phyloP scores from a whole-genome alignment of 2,888 invertebrate species.

The Hartigia nigra region DNA sequence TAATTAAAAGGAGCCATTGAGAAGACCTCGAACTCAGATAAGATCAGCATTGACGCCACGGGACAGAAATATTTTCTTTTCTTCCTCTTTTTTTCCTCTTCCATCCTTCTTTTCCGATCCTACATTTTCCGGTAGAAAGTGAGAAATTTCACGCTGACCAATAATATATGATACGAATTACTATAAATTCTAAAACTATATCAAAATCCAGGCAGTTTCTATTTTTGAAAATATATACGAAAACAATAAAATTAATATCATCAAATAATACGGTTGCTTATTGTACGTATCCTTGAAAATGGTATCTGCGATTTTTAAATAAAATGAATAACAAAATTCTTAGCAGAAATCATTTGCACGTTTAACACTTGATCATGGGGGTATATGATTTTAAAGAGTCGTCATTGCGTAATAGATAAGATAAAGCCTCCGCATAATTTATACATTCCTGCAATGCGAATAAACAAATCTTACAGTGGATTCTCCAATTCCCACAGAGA shows the following conservation, averaged over 20 bases:
- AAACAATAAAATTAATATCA: neutral
- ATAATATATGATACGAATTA: neutral
- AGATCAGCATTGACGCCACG: slow-evolving; percentile 53
- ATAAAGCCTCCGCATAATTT: slow-evolving; percentile 36
- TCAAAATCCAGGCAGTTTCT: neutral
- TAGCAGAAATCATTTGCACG: neutral
- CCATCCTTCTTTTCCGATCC: neutral
- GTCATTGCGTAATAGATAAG: neutral
- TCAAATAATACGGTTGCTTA: neutral
- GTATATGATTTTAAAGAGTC: neutral
- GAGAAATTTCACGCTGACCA: slow-evolving; percentile 41
- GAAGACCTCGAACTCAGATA: slow-evolving; percentile 36
- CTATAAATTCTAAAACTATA: slow-evolving; percentile 8
- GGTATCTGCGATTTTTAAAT: too few relatives aligned
- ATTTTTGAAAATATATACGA: too few relatives aligned
- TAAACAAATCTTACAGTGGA: neutral
- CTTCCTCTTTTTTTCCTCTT: slow-evolving; percentile 9
- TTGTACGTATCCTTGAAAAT: neutral
- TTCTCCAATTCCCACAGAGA: slow-evolving; percentile 25
- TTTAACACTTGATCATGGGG: neutral
- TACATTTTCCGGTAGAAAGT: slow-evolving; percentile 26
- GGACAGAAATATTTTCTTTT: slow-evolving; percentile 25
- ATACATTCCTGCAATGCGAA: slow-evolving; percentile 43
- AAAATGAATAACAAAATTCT: neutral
- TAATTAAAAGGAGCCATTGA: slow-evolving; percentile 62